Evolutionary conservation across 2,797 vertebrate genomes (phyloP), one percentile per base, ranked within the genome.

Genomic region (Heterohyrax brucei): DNA sequence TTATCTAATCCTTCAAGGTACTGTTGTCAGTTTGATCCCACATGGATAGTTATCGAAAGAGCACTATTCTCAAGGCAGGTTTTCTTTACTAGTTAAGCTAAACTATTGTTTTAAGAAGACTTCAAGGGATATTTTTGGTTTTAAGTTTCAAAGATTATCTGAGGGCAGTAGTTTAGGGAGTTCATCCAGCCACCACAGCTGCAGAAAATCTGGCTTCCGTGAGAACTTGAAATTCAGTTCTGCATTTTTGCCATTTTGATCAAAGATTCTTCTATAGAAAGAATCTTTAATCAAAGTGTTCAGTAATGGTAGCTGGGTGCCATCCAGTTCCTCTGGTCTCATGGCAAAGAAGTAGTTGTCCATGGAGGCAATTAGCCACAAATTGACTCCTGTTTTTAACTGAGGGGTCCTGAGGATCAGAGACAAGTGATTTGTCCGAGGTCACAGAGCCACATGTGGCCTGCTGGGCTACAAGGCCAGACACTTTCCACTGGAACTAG

Each of bases 381-480:
- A 7, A 44, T 85, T 77, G 13, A 80, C 10, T 18, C 64, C 26
- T 66, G 21, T 48, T 94, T 91, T 66, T 72, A 86, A 96, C 68
- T 16, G 53, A 91, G n/a, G n/a, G 39, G 61, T 81, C 80, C 44
- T 50, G 73, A 94, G 70, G 59, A 66, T 82, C 46, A 59, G 80
- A 89, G 61, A 87, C 50, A 75, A 75, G 14, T 9, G 77, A 92
- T 21, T 81, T 1, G 0, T n/a, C n/a, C 26, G 39, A 78, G 62
- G 68, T 46, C 95, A 80, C 33, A 82, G 7, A 18, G 46, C 30
- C n/a, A 22, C 5, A 1, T 3, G 0, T 28, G 84, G 56, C 22
- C 19, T 30, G 26, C 7, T 3, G 79, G 87, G 22, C 72, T 26
- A 2, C 64, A 44, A n/a, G 82, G 21, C 72, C 28, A 33, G 46